Evolutionary conservation across 2,113 vertebrate species (phyloP).

Genomic region (Chionomys nivalis): DNA sequence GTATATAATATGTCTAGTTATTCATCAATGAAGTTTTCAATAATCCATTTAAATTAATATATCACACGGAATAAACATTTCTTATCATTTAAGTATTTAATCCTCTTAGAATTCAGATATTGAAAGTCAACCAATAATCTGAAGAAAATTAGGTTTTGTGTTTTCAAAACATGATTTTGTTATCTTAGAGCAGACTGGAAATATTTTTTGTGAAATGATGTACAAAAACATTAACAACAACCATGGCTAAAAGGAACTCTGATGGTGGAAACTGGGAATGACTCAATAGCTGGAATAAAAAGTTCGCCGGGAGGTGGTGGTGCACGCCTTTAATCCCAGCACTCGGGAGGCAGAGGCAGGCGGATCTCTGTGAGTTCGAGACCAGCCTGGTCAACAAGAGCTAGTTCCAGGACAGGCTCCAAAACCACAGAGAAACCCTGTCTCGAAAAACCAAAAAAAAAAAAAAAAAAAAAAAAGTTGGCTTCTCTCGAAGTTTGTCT

Average conservation of each 20-base stretch:
- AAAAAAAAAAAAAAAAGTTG: neutral
- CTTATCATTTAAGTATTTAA: neutral
- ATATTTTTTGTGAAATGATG: neutral
- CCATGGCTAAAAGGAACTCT: neutral
- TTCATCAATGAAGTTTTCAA: neutral
- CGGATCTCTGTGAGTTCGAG: too few species aligned
- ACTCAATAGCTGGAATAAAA: neutral
- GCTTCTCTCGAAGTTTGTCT: fast-evolving
- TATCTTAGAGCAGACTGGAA: neutral
- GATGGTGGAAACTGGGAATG: constrained; percentile 13
- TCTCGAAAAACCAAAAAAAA: too few species aligned
- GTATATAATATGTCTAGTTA: neutral
- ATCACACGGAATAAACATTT: neutral
- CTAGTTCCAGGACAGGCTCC: too few species aligned
- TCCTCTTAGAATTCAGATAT: neutral
- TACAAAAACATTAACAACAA: neutral
- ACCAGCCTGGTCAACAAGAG: too few species aligned
- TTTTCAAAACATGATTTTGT: too few species aligned
- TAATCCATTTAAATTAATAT: neutral
- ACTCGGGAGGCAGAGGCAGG: too few species aligned
- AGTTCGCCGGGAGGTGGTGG: too few species aligned
- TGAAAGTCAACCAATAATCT: neutral
- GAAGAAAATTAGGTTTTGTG: neutral
- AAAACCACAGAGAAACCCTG: too few species aligned
- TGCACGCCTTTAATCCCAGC: too few species aligned